A percentile compares a stretch with the other conserved stretches of the same genome.
These are phyloP conservation scores for Ennomos quercinarius DNA, from an alignment of 2,888 invertebrate species.

Conservation along the genomic window DNA sequence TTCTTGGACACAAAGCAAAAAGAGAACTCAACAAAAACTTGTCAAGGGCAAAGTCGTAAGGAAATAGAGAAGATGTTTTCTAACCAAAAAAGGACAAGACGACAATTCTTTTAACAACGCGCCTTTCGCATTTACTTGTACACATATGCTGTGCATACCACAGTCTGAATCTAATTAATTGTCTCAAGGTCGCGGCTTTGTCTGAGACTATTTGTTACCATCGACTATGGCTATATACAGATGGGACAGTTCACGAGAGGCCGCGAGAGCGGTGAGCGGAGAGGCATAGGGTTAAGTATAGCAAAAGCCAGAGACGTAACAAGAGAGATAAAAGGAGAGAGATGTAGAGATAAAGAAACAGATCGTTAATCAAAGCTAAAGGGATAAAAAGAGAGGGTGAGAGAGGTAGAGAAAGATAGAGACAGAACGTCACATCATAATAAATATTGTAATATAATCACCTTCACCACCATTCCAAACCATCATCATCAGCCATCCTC, in stretches of 20 bases:
- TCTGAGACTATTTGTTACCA: constrained; percentile 68
- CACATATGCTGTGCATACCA: constrained; percentile 59
- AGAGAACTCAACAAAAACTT: constrained; percentile 23
- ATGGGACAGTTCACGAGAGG: constrained; percentile 26
- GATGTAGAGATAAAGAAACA: no score
- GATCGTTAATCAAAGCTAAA: no score
- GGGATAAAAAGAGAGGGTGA: no score
- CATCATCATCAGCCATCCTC: no score
- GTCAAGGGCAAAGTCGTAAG: constrained; percentile 34
- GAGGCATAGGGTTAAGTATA: not conserved
- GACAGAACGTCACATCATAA: no score
- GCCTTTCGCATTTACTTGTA: constrained; percentile 43
- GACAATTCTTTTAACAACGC: constrained; percentile 30
- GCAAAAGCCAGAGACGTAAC: not conserved
- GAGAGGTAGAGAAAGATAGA: no score
- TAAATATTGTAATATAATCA: no score
- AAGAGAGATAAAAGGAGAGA: no score
- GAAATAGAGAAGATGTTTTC: constrained; percentile 43
- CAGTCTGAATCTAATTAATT: constrained; percentile 76
- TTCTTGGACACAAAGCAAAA: constrained; percentile 5
- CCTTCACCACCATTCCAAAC: no score
- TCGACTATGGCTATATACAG: constrained; percentile 50
- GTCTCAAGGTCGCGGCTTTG: constrained; percentile 71
- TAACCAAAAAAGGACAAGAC: constrained; percentile 31
- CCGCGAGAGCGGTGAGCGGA: constrained; percentile 2